Percentiles rank a stretch among this genome's conserved stretches.
These are phyloP conservation scores for Lethrus apterus DNA, from an alignment of 1,140 invertebrate species.

Conservation along the genomic window DNA sequence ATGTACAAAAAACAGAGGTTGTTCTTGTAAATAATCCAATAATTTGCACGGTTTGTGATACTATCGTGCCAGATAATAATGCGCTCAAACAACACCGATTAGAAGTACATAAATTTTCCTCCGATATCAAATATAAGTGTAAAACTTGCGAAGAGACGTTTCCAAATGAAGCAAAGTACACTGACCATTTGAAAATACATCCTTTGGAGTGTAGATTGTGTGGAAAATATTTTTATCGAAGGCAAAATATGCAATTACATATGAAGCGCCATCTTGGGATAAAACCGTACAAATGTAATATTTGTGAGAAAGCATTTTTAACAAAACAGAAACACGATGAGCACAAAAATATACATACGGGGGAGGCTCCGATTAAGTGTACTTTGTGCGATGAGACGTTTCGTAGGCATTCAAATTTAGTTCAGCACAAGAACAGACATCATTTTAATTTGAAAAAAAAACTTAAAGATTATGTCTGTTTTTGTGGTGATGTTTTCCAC, in stretches of 20 bases:
- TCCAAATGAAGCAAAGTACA: slow-evolving; percentile 51
- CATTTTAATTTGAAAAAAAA: slow-evolving; percentile 60
- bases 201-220: slow-evolving; percentile 72
- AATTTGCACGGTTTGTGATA: slow-evolving; percentile 27
- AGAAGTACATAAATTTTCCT: slow-evolving; percentile 39
- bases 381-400: slow-evolving; percentile 76
- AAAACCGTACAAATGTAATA: slow-evolving; percentile 64
- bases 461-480: slow-evolving; percentile 72
- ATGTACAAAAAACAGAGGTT: slow-evolving; percentile 11
- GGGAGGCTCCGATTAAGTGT: slow-evolving; percentile 73
- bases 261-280: slow-evolving; percentile 71
- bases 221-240: slow-evolving; percentile 67
- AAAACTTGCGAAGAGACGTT: slow-evolving; percentile 55
- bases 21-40: slow-evolving; percentile 3
- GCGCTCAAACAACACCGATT: slow-evolving; percentile 48
- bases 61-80: slow-evolving; percentile 34
- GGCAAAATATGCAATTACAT: slow-evolving; percentile 66
- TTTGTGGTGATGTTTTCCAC: slow-evolving; percentile 71
- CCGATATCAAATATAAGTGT: slow-evolving; percentile 40
- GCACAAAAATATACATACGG: slow-evolving; percentile 75
- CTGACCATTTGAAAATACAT: slow-evolving; percentile 66
- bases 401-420: slow-evolving; percentile 74
- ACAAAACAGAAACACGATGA: slow-evolving; percentile 70
- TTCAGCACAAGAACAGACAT: slow-evolving; percentile 70
- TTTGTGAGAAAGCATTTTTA: slow-evolving; percentile 75